Evolutionary conservation across 2,113 vertebrate genomes (phyloP).

Genomic region (Speoplatyrhinus poulsoni): DNA sequence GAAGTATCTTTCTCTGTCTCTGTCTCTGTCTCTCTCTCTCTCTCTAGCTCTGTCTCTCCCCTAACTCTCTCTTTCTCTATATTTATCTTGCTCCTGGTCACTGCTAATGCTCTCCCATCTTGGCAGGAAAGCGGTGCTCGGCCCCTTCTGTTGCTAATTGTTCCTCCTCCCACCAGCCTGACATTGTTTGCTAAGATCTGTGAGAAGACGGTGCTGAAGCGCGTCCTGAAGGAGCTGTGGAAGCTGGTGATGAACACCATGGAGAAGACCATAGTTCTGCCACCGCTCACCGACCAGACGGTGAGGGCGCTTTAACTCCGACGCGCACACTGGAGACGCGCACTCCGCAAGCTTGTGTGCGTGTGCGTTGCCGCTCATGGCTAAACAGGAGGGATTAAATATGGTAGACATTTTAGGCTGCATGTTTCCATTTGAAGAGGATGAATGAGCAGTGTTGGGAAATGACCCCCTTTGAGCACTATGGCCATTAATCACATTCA

Average conservation of each 20-base stretch:
- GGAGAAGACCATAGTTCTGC: conserved; percentile 97
- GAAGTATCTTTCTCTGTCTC: not conserved
- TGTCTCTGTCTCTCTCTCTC: not conserved
- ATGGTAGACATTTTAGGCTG: no score
- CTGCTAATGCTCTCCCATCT: conserved; percentile 1
- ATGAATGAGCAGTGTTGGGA: no score
- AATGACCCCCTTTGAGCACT: no score
- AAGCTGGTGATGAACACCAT: conserved; percentile 99
- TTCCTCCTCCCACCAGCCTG: conserved; percentile 74
- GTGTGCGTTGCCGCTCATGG: no score
- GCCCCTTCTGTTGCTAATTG: conserved; percentile 24
- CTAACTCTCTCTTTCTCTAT: not conserved
- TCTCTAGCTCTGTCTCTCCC: not conserved
- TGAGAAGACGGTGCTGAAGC: conserved; percentile 97
- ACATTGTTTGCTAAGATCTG: conserved; percentile 98
- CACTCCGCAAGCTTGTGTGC: not conserved
- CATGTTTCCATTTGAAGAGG: no score
- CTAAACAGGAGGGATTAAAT: no score
- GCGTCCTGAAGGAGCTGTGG: conserved; percentile 97
- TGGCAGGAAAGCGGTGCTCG: not conserved
- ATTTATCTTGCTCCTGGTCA: not conserved
- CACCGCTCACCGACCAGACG: conserved; percentile 95
- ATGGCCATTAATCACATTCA: no score
- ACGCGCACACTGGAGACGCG: not conserved
- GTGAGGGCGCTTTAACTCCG: conserved; percentile 73